Evolutionary conservation across 2,888 invertebrate species (phyloP).

Genomic region (Acronicta leporina): DNA sequence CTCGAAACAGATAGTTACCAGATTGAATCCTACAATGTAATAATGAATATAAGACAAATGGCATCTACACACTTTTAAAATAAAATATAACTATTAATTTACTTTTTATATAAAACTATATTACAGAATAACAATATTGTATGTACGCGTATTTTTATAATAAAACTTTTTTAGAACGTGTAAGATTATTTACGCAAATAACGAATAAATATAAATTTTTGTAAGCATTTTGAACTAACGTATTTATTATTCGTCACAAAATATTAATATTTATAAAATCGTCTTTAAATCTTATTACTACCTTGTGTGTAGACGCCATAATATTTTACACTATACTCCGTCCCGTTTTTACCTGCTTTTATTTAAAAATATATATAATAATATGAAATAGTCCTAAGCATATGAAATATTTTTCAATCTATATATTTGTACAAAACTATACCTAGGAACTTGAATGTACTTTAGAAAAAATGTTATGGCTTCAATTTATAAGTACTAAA

Average conservation of each 20-base stretch:
- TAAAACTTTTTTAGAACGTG: slow-evolving; percentile 5
- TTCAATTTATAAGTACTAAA: slow-evolving; percentile 49
- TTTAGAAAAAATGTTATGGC: slow-evolving; percentile 38
- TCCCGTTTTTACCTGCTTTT: slow-evolving; percentile 73
- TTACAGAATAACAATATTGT: slow-evolving; percentile 9
- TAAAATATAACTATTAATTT: neutral
- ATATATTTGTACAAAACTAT: slow-evolving; percentile 40
- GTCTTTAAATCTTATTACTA: slow-evolving; percentile 1
- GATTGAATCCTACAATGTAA: slow-evolving; percentile 78
- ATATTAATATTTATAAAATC: slow-evolving; percentile 10
- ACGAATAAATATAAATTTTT: slow-evolving; percentile 7
- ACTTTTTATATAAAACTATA: slow-evolving; percentile 18
- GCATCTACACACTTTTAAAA: slow-evolving; percentile 60
- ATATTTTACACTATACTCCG: slow-evolving; percentile 68
- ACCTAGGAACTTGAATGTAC: slow-evolving; percentile 31
- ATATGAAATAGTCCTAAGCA: slow-evolving; percentile 38
- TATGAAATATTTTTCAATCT: slow-evolving; percentile 43
- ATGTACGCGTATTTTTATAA: slow-evolving; percentile 38
- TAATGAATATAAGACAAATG: slow-evolving; percentile 61
- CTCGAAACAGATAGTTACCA: slow-evolving; percentile 87
- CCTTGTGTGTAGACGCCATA: slow-evolving; percentile 69
- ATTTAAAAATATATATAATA: slow-evolving; percentile 51
- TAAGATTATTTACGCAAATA: slow-evolving; percentile 14
- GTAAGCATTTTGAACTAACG: slow-evolving; percentile 15
- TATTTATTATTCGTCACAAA: slow-evolving; percentile 30